Evolutionary conservation across 1,140 invertebrate genomes (phyloP), one percentile per base, ranked within the genome.

Genomic region (Leguminivora glycinivorella): DNA sequence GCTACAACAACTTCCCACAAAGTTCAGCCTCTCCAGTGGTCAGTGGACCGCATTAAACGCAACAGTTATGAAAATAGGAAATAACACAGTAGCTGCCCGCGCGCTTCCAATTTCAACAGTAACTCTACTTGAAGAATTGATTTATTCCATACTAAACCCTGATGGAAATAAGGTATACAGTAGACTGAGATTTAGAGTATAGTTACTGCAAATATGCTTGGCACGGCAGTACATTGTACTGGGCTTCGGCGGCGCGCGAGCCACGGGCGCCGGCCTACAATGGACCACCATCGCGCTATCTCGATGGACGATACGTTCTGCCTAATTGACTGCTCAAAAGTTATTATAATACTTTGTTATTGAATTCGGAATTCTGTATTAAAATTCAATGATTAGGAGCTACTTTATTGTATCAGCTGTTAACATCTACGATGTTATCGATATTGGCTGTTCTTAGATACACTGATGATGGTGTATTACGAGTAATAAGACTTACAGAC

Each of bases 251-350:
- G 67, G 78, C 74, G 22, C 74, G 78, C 68, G 68, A 78, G 71
- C 87, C 81, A 68, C 89, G 77, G 85, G 89, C 71, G 85, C 78
- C 85, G 72, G 26, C 14, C 82, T 74, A 88, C 89, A 89, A 91
- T 91, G 86, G 82, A 82, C 88, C 88, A 87, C 87, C 86, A 90
- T 90, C 69, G 81, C 75, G 85, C 80, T 90, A 90, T 89, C 88
- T 84, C 86, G 87, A 89, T 88, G 84, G 82, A 84, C 88, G 85
- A 89, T 89, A 89, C 82, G 81, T 84, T 86, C 82, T 86, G 86
- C 89, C 87, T 88, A 91, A 91, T 91, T 91, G 89, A 91, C 81
- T 89, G 78, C 87, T 91, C 87, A 91, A 91, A 89, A 77, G 82
- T 83, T 87, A 89, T 88, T 88, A 84, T 88, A 88, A 91, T 91